These are phyloP conservation scores for Siderastrea siderea DNA, from an alignment of 92 coral and sea anemone species.

Conservation along the genomic window DNA sequence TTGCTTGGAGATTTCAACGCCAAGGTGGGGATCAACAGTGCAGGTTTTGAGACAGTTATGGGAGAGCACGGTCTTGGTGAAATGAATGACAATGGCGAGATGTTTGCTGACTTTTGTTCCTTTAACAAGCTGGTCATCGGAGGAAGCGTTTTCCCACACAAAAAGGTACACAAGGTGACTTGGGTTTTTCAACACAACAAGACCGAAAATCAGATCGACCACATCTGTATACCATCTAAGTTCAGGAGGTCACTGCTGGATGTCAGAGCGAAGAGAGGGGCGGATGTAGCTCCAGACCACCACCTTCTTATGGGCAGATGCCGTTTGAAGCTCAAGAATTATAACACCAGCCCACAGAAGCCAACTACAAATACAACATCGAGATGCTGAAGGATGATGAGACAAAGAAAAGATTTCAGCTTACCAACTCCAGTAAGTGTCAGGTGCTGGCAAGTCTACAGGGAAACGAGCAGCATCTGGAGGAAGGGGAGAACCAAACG, in stretches of 20 bases:
- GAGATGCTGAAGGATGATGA: not conserved
- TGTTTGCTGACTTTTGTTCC: not conserved
- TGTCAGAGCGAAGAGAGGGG: conserved; percentile 27
- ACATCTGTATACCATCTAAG: not conserved
- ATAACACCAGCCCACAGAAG: not conserved
- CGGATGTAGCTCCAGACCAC: not conserved
- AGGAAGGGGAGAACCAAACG: not conserved
- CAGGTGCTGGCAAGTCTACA: not conserved
- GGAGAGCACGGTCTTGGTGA: conserved; percentile 29
- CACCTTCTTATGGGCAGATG: conserved; percentile 2
- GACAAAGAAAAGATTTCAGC: conserved; percentile 10
- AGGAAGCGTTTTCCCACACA: conserved; percentile 22
- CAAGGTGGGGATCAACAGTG: conserved; percentile 27
- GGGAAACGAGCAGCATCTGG: not conserved
- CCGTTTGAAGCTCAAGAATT: not conserved
- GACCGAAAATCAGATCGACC: conserved; percentile 29
- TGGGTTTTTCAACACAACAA: conserved; percentile 9
- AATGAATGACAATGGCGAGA: conserved; percentile 30
- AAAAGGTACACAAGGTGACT: not conserved
- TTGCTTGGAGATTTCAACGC: conserved; percentile 45
- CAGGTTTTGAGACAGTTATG: not conserved
- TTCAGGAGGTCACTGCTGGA: conserved; percentile 27
- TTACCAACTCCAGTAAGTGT: conserved; percentile 3
- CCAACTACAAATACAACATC: conserved; percentile 7
- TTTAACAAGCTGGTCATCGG: not conserved